Percentiles rank a stretch among this genome's conserved stretches.
phyloP scores from a whole-genome alignment of 30 jellyfish, hydroid and myxozoan species.

The Chironex yamaguchii region DNA sequence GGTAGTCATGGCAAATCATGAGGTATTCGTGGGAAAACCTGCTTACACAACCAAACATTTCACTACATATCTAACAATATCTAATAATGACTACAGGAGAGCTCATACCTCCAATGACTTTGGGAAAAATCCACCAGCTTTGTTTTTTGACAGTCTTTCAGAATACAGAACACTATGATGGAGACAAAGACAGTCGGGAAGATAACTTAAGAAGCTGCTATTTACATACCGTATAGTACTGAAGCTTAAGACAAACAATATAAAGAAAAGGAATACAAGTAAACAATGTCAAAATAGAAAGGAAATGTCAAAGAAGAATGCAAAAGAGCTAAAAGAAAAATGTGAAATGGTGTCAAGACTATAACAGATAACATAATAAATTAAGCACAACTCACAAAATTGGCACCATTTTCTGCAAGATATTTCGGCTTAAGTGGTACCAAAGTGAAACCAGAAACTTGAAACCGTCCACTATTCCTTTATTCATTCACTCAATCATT shows the following conservation, averaged over 20 bases:
- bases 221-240: no score
- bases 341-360: neutral
- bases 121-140: conserved; percentile 95
- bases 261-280: no score
- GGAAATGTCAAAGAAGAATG: neutral
- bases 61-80: neutral
- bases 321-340: neutral
- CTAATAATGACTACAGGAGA: neutral
- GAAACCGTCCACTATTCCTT: no score
- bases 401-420: no score
- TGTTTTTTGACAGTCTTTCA: conserved; percentile 78
- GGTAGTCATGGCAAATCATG: no score
- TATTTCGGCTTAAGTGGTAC: no score
- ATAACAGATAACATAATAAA: neutral
- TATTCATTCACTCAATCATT: no score
- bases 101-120: conserved; percentile 86
- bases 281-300: no score
- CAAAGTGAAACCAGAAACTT: no score
- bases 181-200: no score
- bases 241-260: no score
- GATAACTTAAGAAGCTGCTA: no score
- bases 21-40: neutral
- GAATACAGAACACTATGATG: conserved; percentile 80
- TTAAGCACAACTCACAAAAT: neutral
- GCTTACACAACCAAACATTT: neutral